phyloP scores from a whole-genome alignment of 1,140 invertebrate genomes.

The Acromyrmex echinatior region DNA sequence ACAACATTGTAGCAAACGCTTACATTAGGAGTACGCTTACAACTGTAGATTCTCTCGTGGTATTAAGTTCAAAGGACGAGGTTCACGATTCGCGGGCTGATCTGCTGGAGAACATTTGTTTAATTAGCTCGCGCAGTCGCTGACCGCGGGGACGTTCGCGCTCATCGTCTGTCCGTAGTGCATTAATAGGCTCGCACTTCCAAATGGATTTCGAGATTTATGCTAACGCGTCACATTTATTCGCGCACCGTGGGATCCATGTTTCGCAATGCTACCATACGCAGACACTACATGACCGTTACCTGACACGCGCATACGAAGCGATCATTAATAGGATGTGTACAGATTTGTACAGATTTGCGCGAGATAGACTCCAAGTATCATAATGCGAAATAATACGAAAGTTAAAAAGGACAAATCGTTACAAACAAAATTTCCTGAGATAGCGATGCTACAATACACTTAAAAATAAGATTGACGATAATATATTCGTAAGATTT shows the following conservation, averaged over 20 bases:
- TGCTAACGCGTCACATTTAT: conserved; percentile 86
- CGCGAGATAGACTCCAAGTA: neutral
- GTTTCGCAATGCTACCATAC: conserved; percentile 62
- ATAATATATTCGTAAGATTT: conserved; percentile 12
- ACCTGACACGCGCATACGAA: conserved; percentile 59
- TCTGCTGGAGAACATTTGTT: conserved; percentile 81
- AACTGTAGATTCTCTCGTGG: conserved; percentile 54
- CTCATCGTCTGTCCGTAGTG: conserved; percentile 72
- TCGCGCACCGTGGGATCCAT: conserved; percentile 60
- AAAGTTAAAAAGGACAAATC: neutral
- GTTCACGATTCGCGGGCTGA: conserved; percentile 75
- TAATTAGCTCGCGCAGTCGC: conserved; percentile 82
- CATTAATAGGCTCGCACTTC: conserved; percentile 85
- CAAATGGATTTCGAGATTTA: conserved; percentile 87
- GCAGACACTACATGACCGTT: conserved; percentile 61
- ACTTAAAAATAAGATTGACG: neutral
- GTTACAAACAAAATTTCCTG: conserved; percentile 16
- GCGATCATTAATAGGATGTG: conserved; percentile 43
- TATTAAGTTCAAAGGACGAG: conserved; percentile 81
- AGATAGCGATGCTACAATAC: neutral
- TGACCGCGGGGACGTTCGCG: conserved; percentile 70
- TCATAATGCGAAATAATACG: conserved; percentile 3
- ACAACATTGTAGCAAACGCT: conserved; percentile 1
- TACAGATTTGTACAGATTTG: neutral
- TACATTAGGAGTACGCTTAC: neutral